Evolutionary conservation across 2,797 vertebrate species (phyloP).

Genomic region (Danionella dracula): DNA sequence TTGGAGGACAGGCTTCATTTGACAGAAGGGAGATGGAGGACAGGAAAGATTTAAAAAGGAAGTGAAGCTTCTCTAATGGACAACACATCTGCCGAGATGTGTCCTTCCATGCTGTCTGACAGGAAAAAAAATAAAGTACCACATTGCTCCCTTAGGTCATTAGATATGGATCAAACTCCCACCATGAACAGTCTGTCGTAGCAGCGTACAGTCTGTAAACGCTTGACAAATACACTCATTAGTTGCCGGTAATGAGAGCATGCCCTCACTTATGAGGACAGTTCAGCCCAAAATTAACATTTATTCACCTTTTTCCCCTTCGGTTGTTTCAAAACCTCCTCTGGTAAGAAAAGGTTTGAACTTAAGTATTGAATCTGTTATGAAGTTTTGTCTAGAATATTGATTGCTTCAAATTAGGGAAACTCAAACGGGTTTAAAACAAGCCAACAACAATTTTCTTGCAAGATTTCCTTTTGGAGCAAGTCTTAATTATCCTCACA

Average conservation of each 20-base stretch:
- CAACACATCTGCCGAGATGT: constrained; percentile 42
- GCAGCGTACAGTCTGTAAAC: not conserved
- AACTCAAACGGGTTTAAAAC: too few relatives aligned
- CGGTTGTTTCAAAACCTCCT: too few relatives aligned
- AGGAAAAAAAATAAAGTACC: not conserved
- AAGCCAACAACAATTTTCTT: too few relatives aligned
- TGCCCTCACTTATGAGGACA: not conserved
- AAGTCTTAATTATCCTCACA: constrained; percentile 35
- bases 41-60: constrained; percentile 6
- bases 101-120: constrained; percentile 11
- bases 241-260: not conserved
- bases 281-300: too few relatives aligned
- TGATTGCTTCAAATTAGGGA: too few relatives aligned
- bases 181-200: not conserved
- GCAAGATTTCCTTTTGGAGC: too few relatives aligned
- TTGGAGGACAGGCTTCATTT: constrained; percentile 44
- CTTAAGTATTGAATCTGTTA: too few relatives aligned
- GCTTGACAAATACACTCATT: too few relatives aligned
- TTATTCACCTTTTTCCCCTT: too few relatives aligned
- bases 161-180: constrained; percentile 11
- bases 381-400: too few relatives aligned
- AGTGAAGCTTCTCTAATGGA: constrained; percentile 41
- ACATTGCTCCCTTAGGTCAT: constrained; percentile 31
- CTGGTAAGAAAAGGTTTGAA: too few relatives aligned
- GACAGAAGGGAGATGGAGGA: constrained; percentile 30